phyloP scores from a whole-genome alignment of 2,113 vertebrate genomes.

The Coturnix japonica region DNA sequence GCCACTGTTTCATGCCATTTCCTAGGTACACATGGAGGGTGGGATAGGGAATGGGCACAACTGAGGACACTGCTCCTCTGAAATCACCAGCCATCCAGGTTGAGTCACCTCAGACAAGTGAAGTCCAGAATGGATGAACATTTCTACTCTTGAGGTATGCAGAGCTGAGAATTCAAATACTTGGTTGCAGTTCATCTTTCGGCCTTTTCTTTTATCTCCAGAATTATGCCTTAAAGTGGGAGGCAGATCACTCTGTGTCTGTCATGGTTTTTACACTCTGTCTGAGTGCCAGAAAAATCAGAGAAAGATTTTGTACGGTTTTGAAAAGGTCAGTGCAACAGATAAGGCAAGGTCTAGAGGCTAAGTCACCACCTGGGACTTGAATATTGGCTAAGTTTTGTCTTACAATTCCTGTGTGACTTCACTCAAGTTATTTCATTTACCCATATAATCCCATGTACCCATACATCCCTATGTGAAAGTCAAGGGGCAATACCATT shows the following conservation, averaged over 20 bases:
- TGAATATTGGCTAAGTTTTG: background rate
- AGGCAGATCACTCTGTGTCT: background rate
- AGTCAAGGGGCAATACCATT: background rate
- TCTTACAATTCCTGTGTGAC: background rate
- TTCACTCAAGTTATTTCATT: background rate
- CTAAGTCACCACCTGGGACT: background rate
- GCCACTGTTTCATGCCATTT: background rate
- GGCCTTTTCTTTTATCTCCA: background rate
- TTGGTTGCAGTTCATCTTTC: background rate
- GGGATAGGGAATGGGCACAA: background rate
- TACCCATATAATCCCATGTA: background rate
- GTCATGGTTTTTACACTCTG: background rate
- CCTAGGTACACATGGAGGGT: accelerated
- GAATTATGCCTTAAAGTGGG: background rate
- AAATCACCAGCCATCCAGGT: background rate
- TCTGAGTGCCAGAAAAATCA: background rate
- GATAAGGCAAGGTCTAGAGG: background rate
- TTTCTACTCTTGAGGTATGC: background rate
- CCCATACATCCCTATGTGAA: background rate
- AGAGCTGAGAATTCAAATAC: background rate
- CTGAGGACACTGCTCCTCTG: accelerated
- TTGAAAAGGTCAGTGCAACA: background rate
- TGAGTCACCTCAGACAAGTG: background rate
- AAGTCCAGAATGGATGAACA: background rate
- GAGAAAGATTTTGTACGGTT: background rate